These are phyloP conservation scores for Vipera ursinii DNA, from an alignment of 2,797 vertebrate genomes.

Conservation along the genomic window DNA sequence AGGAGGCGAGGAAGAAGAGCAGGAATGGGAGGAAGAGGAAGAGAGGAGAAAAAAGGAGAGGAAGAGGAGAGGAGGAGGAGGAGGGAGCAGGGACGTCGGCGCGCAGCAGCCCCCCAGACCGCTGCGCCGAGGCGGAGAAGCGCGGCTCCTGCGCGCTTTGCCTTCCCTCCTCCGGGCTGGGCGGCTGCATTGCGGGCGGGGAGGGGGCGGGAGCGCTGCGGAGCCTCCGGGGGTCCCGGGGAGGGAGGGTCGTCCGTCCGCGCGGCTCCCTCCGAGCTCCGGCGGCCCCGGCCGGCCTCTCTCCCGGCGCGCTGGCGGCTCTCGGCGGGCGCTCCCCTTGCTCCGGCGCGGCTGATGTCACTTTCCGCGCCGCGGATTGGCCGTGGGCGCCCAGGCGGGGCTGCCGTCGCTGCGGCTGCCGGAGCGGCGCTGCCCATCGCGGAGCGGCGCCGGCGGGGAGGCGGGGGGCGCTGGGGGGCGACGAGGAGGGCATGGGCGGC, in stretches of 20 bases:
- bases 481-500: neutral
- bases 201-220: neutral
- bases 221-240: neutral
- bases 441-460: neutral
- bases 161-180: neutral
- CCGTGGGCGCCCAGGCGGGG: neutral
- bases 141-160: no score
- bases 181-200: neutral
- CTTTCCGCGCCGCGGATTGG: conserved; percentile 18
- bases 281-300: neutral
- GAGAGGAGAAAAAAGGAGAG: no score
- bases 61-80: no score
- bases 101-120: neutral
- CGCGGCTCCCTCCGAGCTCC: neutral
- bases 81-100: neutral
- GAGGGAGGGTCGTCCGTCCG: no score
- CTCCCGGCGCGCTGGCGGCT: neutral
- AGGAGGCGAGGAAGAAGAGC: no score
- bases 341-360: conserved; percentile 17
- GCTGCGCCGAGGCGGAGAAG: neutral
- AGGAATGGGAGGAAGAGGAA: no score
- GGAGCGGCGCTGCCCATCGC: neutral
- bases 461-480: neutral
- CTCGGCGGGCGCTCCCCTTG: neutral
- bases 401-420: neutral